phyloP scores from a whole-genome alignment of 2,113 vertebrate species.

The Stictonetta naevosa region DNA sequence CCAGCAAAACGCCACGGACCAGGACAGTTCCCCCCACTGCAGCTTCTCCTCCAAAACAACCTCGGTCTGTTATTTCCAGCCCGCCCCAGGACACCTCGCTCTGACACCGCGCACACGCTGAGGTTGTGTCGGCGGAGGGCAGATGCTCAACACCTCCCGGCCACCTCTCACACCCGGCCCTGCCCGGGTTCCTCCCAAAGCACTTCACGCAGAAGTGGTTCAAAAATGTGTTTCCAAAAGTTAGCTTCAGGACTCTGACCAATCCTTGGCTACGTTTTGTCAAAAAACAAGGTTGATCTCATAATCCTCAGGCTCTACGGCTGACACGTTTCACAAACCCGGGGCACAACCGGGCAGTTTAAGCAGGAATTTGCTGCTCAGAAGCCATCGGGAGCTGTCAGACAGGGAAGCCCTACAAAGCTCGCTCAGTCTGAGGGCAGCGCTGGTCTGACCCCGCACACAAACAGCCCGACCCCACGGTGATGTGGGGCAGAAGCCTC shows the following conservation, averaged over 20 bases:
- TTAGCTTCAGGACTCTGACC: neutral
- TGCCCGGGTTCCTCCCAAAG: accelerated
- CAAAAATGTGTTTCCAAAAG: neutral
- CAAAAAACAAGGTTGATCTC: neutral
- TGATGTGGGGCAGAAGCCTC: neutral
- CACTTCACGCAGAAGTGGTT: neutral
- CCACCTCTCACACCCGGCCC: neutral
- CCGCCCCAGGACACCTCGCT: no score
- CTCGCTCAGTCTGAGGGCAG: neutral
- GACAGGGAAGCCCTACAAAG: neutral
- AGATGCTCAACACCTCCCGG: neutral
- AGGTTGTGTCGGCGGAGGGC: neutral
- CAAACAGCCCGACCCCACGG: neutral
- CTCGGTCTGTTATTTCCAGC: neutral
- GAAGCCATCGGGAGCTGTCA: neutral
- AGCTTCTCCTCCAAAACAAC: neutral
- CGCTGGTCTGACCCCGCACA: neutral
- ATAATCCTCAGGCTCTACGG: neutral
- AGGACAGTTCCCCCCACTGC: neutral
- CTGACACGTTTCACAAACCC: neutral
- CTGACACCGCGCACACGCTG: neutral
- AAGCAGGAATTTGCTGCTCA: neutral
- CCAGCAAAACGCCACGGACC: neutral
- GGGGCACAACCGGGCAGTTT: neutral
- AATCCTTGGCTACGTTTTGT: neutral